These are phyloP conservation scores for Enteromius afrohamiltoni DNA, from an alignment of 2,797 vertebrate genomes.

Conservation along the genomic window DNA sequence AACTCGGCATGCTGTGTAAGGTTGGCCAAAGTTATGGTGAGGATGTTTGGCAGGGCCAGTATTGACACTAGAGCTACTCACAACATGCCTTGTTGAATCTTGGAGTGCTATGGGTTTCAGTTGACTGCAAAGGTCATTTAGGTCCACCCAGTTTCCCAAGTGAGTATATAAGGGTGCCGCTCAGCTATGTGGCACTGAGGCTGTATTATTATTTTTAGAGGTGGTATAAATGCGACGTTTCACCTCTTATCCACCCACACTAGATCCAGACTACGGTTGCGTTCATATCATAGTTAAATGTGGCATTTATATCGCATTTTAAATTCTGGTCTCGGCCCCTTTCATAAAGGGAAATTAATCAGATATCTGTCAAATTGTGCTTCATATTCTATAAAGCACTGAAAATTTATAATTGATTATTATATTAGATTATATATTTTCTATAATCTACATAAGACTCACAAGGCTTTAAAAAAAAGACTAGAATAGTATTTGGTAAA, in stretches of 20 bases:
- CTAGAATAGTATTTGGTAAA: not conserved
- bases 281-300: conserved; percentile 5
- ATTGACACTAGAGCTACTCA: conserved; percentile 55
- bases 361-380: not conserved
- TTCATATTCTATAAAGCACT: not conserved
- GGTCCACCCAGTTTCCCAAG: conserved; percentile 45
- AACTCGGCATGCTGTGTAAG: conserved; percentile 52
- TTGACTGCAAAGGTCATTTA: conserved; percentile 54
- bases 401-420: not conserved
- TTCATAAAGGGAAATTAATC: not conserved
- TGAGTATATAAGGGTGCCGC: conserved; percentile 28
- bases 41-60: conserved; percentile 55
- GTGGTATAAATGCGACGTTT: conserved; percentile 31
- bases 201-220: conserved; percentile 37
- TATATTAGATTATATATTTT: not conserved
- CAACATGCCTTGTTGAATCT: conserved; percentile 58
- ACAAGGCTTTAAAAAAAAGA: not conserved
- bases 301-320: not conserved
- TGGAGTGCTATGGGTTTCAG: conserved; percentile 43
- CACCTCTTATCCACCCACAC: not conserved
- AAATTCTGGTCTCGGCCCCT: not conserved
- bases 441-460: not conserved
- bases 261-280: not conserved
- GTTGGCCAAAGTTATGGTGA: conserved; percentile 53
- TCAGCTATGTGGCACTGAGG: conserved; percentile 29